phyloP scores from a whole-genome alignment of 2,888 invertebrate genomes.

The Ecdyonurus torrentis region DNA sequence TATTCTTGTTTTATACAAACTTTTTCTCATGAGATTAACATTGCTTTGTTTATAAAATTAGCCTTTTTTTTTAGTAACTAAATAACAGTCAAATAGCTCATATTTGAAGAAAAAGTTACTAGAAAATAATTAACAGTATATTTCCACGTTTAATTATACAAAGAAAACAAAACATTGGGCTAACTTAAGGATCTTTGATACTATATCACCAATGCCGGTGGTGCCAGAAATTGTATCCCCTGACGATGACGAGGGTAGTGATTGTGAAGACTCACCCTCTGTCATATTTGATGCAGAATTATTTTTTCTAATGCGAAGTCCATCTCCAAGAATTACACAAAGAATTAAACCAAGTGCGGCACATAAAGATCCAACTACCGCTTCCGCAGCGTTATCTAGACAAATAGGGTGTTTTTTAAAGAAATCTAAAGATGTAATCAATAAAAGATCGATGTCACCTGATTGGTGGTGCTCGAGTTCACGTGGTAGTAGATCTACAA shows the following conservation, averaged over 20 bases:
- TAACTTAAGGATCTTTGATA: too few relatives aligned
- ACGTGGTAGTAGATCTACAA: too few relatives aligned
- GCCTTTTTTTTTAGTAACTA: too few relatives aligned
- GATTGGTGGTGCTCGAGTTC: background rate
- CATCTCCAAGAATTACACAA: constrained; percentile 36
- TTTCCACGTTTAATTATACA: too few relatives aligned
- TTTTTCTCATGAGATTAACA: too few relatives aligned
- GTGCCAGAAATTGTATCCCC: background rate
- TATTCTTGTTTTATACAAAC: too few relatives aligned
- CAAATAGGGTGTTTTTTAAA: constrained; percentile 66
- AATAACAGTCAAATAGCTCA: too few relatives aligned
- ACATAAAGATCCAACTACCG: constrained; percentile 55
- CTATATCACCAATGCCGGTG: too few relatives aligned
- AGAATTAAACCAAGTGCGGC: constrained; percentile 56
- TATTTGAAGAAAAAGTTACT: too few relatives aligned
- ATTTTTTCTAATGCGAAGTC: constrained; percentile 52
- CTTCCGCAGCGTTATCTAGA: constrained; percentile 53
- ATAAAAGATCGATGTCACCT: background rate
- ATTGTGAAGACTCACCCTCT: constrained; percentile 31
- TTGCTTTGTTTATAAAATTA: too few relatives aligned
- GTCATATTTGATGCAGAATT: constrained; percentile 69
- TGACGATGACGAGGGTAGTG: background rate
- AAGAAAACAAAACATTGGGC: too few relatives aligned
- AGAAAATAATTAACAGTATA: too few relatives aligned
- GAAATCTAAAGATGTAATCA: background rate